A percentile compares a stretch with the other conserved stretches of the same genome.
Conservation (phyloP, 2,113 vertebrate species). For the Cygnus buccinator region DNA sequence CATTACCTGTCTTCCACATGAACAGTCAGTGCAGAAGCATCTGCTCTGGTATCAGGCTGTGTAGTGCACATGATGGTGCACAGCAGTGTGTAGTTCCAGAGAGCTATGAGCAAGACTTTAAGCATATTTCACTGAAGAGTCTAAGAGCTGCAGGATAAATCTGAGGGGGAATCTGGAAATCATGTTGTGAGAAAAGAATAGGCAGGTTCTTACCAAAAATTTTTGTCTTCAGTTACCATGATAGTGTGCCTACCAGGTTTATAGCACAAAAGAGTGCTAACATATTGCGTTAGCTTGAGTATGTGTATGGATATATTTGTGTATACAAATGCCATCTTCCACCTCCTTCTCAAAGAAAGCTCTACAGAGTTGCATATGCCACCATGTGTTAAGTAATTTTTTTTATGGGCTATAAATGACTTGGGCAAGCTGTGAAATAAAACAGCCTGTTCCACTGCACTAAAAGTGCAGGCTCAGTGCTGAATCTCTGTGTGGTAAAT, state of each 20-base stretch:
- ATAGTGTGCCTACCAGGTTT: slow-evolving; percentile 7
- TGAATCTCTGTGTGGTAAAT: slow-evolving; percentile 45
- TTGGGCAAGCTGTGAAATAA: slow-evolving; percentile 65
- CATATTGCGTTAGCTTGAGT: slow-evolving; percentile 28
- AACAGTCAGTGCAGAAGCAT: slow-evolving; percentile 57
- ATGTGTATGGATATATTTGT: slow-evolving; percentile 39
- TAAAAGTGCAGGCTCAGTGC: slow-evolving; percentile 12
- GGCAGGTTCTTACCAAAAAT: slow-evolving; percentile 31
- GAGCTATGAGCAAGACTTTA: slow-evolving; percentile 59
- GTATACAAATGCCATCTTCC: slow-evolving; percentile 63
- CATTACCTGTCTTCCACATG: slow-evolving; percentile 59
- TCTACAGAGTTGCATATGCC: slow-evolving; percentile 54
- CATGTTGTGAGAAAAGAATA: slow-evolving; percentile 26
- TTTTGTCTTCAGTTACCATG: background rate
- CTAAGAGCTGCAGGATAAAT: slow-evolving; percentile 50
- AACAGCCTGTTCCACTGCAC: slow-evolving; percentile 63
- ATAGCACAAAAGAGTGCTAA: slow-evolving; percentile 36
- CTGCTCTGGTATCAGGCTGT: slow-evolving; percentile 57
- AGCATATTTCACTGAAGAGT: slow-evolving; percentile 58
- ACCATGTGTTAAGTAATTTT: slow-evolving; percentile 64
- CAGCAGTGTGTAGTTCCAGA: slow-evolving; percentile 50
- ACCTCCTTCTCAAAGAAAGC: slow-evolving; percentile 53
- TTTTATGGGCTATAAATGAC: slow-evolving; percentile 61
- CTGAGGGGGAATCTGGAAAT: slow-evolving; percentile 48
- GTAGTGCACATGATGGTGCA: slow-evolving; percentile 43